A percentile compares a stretch with the other conserved stretches of the same genome.
Evolutionary conservation across 2,797 vertebrate genomes (phyloP).

Genomic region (Phrynocephalus vlangalii): DNA sequence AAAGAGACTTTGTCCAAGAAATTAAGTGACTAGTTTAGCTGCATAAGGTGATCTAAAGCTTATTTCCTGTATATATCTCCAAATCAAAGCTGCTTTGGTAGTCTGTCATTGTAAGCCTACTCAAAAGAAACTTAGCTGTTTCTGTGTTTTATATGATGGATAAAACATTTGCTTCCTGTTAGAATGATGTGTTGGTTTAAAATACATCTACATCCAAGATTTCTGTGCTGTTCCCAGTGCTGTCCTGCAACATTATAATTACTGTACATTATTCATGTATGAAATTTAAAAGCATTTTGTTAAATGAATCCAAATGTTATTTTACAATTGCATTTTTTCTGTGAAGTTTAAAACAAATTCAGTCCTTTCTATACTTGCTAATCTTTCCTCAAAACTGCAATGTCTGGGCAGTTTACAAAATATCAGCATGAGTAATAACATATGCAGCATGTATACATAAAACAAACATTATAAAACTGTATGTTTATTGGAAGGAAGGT

Average conservation of each 20-base stretch:
- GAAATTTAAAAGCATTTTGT: not conserved
- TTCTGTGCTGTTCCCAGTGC: not conserved
- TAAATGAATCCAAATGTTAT: not conserved
- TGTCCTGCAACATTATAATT: not conserved
- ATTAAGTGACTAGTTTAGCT: not conserved
- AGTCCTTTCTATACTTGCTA: not conserved
- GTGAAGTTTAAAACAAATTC: not conserved
- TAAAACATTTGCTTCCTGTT: not conserved
- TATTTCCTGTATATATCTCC: not conserved
- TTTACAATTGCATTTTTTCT: not conserved
- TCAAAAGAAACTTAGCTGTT: not conserved
- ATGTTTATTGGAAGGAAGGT: not conserved
- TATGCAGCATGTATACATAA: too few relatives aligned
- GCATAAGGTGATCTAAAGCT: not conserved
- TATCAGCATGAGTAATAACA: too few relatives aligned
- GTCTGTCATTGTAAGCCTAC: not conserved
- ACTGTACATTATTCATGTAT: not conserved
- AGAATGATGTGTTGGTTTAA: not conserved
- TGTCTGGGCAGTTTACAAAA: not conserved
- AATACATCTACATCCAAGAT: not conserved
- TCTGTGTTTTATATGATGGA: not conserved
- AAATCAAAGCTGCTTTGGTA: not conserved
- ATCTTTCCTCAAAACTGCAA: not conserved
- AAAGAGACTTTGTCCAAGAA: not conserved
- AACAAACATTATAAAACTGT: too few relatives aligned